Percentiles rank a stretch among this genome's conserved stretches.
Conservation (phyloP, 2,888 invertebrate genomes). For the Spilosoma lubricipeda region DNA sequence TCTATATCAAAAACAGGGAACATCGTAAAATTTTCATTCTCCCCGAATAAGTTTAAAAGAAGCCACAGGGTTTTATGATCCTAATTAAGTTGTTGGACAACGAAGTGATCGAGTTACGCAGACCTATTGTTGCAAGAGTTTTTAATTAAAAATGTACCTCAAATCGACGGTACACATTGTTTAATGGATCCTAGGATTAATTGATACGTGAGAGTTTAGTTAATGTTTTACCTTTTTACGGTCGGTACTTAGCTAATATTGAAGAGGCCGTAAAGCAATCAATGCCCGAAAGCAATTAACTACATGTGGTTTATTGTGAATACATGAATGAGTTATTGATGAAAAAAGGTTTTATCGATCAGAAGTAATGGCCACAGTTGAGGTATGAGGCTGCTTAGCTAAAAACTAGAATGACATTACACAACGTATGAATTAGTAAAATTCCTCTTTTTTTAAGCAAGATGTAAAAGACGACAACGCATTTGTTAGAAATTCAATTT, state of each 20-base stretch:
- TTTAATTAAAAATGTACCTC: conserved; percentile 15
- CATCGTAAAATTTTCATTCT: conserved; percentile 1
- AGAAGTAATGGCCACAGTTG: neutral
- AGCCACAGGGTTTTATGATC: conserved; percentile 18
- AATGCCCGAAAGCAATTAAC: neutral
- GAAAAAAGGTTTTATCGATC: neutral
- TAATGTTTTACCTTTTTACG: conserved; percentile 6
- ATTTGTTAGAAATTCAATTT: too few species aligned
- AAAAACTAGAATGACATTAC: too few species aligned
- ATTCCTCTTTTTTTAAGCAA: too few species aligned
- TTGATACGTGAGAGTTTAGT: conserved; percentile 8
- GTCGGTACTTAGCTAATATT: neutral
- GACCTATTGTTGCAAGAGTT: conserved; percentile 6
- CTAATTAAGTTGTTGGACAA: conserved; percentile 18
- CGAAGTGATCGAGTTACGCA: conserved; percentile 11
- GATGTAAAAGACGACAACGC: too few species aligned
- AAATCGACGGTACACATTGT: conserved; percentile 13
- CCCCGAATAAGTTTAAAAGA: conserved; percentile 9
- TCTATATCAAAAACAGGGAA: neutral
- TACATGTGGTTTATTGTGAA: neutral
- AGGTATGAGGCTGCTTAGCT: neutral
- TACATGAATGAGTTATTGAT: neutral
- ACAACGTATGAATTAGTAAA: too few species aligned
- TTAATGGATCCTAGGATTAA: conserved; percentile 11
- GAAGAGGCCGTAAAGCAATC: neutral